Conservation (phyloP, 2,113 vertebrate species). For the Ctenomys sociabilis region DNA sequence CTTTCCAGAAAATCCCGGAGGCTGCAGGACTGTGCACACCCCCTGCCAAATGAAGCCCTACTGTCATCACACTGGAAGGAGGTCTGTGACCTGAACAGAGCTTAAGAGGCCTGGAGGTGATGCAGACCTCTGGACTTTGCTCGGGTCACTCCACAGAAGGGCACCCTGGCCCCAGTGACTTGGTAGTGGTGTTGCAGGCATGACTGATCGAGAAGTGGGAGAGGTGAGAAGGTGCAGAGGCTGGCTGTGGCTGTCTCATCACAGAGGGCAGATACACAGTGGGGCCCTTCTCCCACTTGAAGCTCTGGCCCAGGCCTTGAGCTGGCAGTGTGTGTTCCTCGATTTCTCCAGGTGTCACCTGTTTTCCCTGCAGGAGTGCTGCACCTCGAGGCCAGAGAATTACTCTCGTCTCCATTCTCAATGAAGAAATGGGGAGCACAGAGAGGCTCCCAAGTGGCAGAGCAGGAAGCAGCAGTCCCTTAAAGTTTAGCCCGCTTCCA, state of each 20-base stretch:
- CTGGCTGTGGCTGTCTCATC: neutral
- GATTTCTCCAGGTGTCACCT: neutral
- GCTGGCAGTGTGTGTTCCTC: neutral
- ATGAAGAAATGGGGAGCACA: neutral
- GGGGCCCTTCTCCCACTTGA: neutral
- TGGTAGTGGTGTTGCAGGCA: neutral
- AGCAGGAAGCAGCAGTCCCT: neutral
- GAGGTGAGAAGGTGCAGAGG: neutral
- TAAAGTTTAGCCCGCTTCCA: neutral
- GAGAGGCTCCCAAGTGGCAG: neutral
- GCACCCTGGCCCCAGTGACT: neutral
- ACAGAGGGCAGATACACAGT: neutral
- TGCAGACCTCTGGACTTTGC: neutral
- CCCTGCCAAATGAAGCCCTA: neutral
- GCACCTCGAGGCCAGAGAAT: neutral
- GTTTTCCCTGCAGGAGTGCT: neutral
- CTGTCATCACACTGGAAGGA: neutral
- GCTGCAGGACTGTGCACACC: neutral
- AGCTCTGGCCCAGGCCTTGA: neutral
- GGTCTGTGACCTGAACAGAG: neutral
- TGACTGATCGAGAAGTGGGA: neutral
- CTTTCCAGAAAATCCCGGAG: conserved; percentile 21
- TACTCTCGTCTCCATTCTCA: neutral
- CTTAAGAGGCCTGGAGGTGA: neutral
- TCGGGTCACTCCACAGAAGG: neutral